Evolutionary conservation across 2,113 vertebrate species (phyloP).

Genomic region (Tetrao urogallus): DNA sequence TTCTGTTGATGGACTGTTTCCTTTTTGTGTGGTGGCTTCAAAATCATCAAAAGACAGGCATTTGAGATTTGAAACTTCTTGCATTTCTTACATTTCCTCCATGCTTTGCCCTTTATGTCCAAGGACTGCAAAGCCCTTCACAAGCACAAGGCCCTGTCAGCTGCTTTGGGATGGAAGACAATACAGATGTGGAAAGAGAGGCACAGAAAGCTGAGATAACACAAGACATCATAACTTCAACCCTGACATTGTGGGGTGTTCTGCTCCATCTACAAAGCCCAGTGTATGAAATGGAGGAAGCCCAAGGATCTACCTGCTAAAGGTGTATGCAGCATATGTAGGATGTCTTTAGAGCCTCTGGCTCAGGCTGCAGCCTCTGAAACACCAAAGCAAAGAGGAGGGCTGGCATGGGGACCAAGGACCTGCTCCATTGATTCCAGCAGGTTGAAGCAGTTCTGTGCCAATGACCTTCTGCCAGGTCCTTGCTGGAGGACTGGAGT

Average conservation of each 20-base stretch:
- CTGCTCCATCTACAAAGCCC: not conserved
- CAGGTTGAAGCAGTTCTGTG: not conserved
- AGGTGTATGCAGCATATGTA: accelerated
- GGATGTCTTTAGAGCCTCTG: not conserved
- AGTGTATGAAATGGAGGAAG: not conserved
- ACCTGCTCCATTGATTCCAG: not conserved
- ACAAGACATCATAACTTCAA: not conserved
- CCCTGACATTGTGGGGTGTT: not conserved
- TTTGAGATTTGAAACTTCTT: not conserved
- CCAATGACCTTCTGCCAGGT: not conserved
- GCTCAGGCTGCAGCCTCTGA: not conserved
- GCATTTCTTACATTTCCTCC: not conserved
- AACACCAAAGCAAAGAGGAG: not conserved
- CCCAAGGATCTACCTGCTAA: not conserved
- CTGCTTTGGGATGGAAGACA: not conserved
- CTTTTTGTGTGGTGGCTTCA: not conserved
- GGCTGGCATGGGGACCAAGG: not conserved
- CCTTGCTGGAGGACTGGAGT: not conserved
- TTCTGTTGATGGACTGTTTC: not conserved
- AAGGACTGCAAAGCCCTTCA: not conserved
- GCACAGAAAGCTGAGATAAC: not conserved
- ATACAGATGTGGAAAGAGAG: accelerated
- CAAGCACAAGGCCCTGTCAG: not conserved
- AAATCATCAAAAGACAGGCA: not conserved
- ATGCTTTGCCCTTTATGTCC: not conserved